phyloP scores from a whole-genome alignment of 2,797 vertebrate species.

The Xenopus petersii region DNA sequence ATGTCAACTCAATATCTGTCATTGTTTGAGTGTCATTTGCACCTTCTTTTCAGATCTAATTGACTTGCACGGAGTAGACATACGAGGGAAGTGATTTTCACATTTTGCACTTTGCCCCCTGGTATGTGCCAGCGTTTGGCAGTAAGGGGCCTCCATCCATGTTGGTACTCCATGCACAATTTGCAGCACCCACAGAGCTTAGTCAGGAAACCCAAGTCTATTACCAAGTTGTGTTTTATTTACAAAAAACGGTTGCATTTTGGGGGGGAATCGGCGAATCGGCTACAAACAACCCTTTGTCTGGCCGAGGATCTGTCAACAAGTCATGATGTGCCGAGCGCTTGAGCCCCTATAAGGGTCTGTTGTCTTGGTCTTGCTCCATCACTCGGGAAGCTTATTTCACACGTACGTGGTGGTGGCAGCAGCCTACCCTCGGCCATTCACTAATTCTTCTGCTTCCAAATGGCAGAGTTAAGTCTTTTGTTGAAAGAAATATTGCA shows the following conservation, averaged over 20 bases:
- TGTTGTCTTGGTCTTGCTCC: slow-evolving; percentile 80
- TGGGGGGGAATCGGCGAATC: slow-evolving; percentile 52
- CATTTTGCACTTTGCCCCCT: no score
- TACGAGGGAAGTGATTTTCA: no score
- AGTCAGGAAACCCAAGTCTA: no score
- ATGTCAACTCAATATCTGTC: no score
- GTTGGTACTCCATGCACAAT: no score
- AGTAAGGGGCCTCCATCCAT: no score
- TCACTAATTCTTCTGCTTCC: slow-evolving; percentile 69
- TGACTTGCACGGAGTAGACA: no score
- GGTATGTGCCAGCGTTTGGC: no score
- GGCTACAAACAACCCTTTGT: slow-evolving; percentile 64
- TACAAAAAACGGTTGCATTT: slow-evolving; percentile 3
- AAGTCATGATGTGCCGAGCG: slow-evolving; percentile 62
- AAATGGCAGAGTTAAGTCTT: slow-evolving; percentile 63
- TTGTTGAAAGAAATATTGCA: slow-evolving; percentile 69
- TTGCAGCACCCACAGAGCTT: no score
- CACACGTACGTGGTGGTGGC: slow-evolving; percentile 60
- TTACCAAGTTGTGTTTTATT: background rate
- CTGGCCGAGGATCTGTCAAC: slow-evolving; percentile 53
- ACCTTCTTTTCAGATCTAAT: no score
- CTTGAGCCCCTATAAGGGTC: slow-evolving; percentile 65
- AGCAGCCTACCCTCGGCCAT: slow-evolving; percentile 71
- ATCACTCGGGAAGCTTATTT: slow-evolving; percentile 67
- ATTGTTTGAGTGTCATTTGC: no score